Conservation (phyloP, 2,113 vertebrate species). For the Rhodinocichla rosea region DNA sequence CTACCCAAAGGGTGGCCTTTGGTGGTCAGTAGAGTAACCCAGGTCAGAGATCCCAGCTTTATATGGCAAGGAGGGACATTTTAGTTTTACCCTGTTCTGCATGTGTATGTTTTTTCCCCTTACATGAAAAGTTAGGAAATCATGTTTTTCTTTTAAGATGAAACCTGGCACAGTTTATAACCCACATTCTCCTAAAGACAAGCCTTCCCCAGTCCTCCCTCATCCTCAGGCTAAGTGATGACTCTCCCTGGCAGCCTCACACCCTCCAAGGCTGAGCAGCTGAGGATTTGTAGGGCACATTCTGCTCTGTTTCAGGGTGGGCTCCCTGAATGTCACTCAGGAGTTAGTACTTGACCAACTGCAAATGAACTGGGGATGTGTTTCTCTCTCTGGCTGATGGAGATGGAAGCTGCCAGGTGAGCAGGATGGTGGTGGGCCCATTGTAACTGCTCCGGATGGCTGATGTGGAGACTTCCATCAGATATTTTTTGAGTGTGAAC, state of each 20-base stretch:
- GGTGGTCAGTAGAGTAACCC: neutral
- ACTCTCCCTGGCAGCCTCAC: neutral
- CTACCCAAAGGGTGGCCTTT: neutral
- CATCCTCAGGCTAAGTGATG: neutral
- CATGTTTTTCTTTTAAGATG: neutral
- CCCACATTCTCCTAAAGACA: neutral
- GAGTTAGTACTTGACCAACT: neutral
- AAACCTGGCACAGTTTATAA: neutral
- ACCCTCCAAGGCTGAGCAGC: neutral
- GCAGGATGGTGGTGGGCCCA: neutral
- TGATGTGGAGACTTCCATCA: neutral
- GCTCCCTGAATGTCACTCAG: neutral
- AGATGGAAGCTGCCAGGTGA: neutral
- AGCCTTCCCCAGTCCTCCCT: neutral
- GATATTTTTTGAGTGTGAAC: neutral
- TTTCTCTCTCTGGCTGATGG: neutral
- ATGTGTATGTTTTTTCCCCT: neutral
- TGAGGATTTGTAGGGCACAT: neutral
- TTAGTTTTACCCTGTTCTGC: neutral
- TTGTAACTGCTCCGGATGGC: neutral
- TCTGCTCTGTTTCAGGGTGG: neutral
- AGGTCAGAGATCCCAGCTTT: neutral
- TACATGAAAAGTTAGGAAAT: neutral
- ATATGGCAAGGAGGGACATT: too few relatives aligned
- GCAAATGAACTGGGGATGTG: neutral